Evolutionary conservation across 2,888 invertebrate species (phyloP).

Genomic region (Myathropa florea): DNA sequence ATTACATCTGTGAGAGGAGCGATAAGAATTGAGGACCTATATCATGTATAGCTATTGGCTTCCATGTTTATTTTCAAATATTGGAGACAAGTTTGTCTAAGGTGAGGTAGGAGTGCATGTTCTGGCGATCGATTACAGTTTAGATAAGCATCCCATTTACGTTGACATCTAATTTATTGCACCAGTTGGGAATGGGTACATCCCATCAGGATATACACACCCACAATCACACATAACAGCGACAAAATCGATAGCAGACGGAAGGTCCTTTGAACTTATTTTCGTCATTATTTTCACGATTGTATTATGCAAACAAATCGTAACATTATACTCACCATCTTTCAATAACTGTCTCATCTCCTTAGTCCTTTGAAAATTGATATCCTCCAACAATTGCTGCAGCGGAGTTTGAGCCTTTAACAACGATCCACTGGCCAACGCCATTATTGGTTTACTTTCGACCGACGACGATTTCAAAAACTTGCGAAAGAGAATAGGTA

Average conservation of each 20-base stretch:
- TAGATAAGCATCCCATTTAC: not conserved
- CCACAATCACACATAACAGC: not conserved
- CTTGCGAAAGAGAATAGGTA: not conserved
- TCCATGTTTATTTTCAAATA: not conserved
- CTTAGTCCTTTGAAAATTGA: conserved; percentile 94
- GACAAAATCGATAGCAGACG: conserved; percentile 59
- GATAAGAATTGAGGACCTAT: not conserved
- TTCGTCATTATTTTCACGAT: not conserved
- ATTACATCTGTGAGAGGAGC: not conserved
- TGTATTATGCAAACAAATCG: not conserved
- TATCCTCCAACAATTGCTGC: conserved; percentile 93
- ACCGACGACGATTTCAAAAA: not conserved
- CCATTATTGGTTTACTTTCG: conserved; percentile 70
- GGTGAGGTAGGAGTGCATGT: not conserved
- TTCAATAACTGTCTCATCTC: conserved; percentile 94
- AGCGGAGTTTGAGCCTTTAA: conserved; percentile 84
- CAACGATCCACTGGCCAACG: conserved; percentile 78
- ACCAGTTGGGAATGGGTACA: not conserved
- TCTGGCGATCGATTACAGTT: not conserved
- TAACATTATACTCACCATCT: conserved; percentile 85
- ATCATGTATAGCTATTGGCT: not conserved
- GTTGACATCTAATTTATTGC: not conserved
- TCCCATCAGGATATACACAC: not conserved
- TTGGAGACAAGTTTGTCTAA: not conserved
- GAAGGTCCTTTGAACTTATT: conserved; percentile 24